Conservation (phyloP, 2,113 vertebrate species). For the Melanocharis versteri region DNA sequence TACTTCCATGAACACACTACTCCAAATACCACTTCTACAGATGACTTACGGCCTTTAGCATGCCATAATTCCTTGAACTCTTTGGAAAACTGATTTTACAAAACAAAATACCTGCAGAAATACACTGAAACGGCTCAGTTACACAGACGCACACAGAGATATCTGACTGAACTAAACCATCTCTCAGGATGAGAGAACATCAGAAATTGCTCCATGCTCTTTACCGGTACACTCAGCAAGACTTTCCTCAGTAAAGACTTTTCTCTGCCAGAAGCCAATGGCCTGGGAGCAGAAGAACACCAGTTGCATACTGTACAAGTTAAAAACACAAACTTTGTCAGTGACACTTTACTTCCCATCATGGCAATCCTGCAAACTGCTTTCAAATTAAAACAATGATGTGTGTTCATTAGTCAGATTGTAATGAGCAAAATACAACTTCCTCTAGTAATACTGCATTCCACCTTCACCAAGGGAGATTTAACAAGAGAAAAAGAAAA, state of each 20-base stretch:
- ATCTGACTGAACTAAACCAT: neutral
- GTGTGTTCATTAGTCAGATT: neutral
- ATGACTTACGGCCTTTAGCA: neutral
- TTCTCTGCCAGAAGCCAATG: neutral
- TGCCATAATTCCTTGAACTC: neutral
- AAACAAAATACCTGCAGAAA: neutral
- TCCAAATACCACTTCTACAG: neutral
- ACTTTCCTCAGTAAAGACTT: neutral
- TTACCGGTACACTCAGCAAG: neutral
- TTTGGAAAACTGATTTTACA: neutral
- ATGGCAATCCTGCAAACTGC: neutral
- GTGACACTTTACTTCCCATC: neutral
- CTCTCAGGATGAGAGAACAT: neutral
- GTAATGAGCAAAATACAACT: neutral
- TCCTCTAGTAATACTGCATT: neutral
- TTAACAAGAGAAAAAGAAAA: neutral
- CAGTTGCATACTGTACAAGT: neutral
- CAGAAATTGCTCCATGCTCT: neutral
- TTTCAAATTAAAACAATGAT: neutral
- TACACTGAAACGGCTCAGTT: neutral
- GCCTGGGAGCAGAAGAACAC: neutral
- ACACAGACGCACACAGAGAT: neutral
- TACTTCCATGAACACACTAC: neutral
- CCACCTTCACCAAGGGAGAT: neutral
- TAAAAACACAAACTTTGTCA: neutral